A percentile compares a stretch with the other conserved stretches of the same genome.
Conservation (phyloP, 2,888 invertebrate genomes). For the Nebria salina region DNA sequence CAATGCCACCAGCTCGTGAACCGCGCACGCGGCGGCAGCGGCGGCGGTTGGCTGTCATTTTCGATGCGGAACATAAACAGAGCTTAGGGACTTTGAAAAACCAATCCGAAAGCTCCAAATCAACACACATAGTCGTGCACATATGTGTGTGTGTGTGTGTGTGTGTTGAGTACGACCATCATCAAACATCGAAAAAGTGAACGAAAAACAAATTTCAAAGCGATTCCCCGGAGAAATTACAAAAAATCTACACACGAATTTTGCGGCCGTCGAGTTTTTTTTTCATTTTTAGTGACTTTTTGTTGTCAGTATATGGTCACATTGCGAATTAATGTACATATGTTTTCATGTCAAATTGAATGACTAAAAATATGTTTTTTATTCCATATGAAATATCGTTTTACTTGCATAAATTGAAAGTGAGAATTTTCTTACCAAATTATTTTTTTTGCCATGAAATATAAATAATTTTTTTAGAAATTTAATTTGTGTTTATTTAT, state of each 20-base stretch:
- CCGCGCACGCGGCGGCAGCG: not conserved
- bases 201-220: slow-evolving; percentile 1
- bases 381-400: too few species aligned
- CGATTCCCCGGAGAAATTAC: slow-evolving; percentile 1
- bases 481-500: too few species aligned
- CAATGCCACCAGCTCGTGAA: not conserved
- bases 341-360: too few species aligned
- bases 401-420: too few species aligned
- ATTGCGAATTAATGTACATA: not conserved
- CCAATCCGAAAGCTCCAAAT: not conserved
- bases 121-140: not conserved
- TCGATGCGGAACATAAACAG: not conserved
- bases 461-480: too few species aligned
- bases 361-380: too few species aligned
- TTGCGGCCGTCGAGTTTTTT: not conserved
- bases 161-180: not conserved
- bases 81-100: not conserved
- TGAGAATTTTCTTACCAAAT: too few species aligned
- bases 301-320: not conserved
- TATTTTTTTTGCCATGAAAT: too few species aligned
- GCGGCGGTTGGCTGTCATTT: not conserved
- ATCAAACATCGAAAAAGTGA: not conserved
- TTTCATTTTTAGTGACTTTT: slow-evolving; percentile 1
- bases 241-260: slow-evolving; percentile 1
- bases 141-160: not conserved